Evolutionary conservation across 2,888 invertebrate genomes (phyloP).

Genomic region (Drosophila diplacantha): DNA sequence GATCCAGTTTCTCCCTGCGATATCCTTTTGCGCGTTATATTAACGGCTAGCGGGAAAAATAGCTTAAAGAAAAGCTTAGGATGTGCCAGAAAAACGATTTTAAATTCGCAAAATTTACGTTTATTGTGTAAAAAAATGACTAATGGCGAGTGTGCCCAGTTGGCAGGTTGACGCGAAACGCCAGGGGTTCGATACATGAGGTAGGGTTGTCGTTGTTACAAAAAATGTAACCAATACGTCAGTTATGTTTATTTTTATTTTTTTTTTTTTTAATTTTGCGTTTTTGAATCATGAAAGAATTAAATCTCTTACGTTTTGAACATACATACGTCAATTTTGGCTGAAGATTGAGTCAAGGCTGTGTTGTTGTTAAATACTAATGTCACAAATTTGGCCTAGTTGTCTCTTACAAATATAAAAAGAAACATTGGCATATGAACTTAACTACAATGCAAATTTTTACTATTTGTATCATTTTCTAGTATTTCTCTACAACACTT

Average conservation of each 20-base stretch:
- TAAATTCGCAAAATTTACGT: conserved; percentile 44
- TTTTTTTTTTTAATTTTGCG: background rate
- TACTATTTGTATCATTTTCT: no score
- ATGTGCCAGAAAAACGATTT: conserved; percentile 3
- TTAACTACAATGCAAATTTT: no score
- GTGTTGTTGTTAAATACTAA: no score
- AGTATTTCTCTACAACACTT: no score
- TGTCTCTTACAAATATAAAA: no score
- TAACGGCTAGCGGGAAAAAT: background rate
- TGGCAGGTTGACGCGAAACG: conserved; percentile 5
- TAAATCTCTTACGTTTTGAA: background rate
- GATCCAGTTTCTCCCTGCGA: background rate
- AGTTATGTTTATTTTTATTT: background rate
- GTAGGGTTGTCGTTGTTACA: background rate
- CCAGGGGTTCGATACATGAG: conserved; percentile 1
- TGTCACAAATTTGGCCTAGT: no score
- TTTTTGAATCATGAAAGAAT: background rate
- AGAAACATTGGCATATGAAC: no score
- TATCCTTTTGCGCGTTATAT: background rate
- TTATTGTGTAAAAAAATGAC: conserved; percentile 46
- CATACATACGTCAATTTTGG: no score
- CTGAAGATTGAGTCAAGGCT: no score
- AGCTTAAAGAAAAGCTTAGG: background rate
- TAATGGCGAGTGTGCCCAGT: conserved; percentile 34
- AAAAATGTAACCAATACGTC: background rate